Conservation (phyloP, 2,888 invertebrate genomes). For the Saturnia japonica region DNA sequence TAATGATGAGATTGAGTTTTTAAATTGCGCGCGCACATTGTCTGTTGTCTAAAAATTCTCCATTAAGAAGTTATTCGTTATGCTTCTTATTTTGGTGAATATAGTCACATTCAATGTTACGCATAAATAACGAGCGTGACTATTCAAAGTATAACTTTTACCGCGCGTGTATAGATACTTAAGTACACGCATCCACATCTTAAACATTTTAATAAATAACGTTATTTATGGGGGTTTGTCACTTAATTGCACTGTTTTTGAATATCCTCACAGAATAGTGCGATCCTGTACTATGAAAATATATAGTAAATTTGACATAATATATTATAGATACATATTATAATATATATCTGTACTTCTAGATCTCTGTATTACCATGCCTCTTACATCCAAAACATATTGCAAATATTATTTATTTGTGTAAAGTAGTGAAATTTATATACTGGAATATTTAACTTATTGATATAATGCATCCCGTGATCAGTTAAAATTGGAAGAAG, state of each 20-base stretch:
- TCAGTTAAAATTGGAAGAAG: constrained; percentile 20
- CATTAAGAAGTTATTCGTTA: too few species aligned
- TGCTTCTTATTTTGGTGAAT: too few species aligned
- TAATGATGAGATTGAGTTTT: too few species aligned
- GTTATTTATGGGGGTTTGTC: not conserved
- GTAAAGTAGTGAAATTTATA: not conserved
- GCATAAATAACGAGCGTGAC: too few species aligned
- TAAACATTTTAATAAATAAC: not conserved
- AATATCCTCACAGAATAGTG: constrained; percentile 39
- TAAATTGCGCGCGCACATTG: too few species aligned
- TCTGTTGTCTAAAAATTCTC: too few species aligned
- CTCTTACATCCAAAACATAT: constrained; percentile 41
- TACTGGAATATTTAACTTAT: constrained; percentile 2
- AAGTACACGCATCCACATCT: not conserved
- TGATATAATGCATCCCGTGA: constrained; percentile 14
- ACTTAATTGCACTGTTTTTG: constrained; percentile 26
- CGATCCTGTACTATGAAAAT: constrained; percentile 74
- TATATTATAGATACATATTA: constrained; percentile 46
- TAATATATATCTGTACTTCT: constrained; percentile 7
- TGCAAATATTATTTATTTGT: not conserved
- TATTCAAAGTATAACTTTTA: too few species aligned
- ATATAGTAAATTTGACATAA: constrained; percentile 67
- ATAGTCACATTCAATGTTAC: too few species aligned
- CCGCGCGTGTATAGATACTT: too few species aligned
- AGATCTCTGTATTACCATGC: constrained; percentile 47